Conservation (phyloP, 2,113 vertebrate species). For the Stictonetta naevosa region DNA sequence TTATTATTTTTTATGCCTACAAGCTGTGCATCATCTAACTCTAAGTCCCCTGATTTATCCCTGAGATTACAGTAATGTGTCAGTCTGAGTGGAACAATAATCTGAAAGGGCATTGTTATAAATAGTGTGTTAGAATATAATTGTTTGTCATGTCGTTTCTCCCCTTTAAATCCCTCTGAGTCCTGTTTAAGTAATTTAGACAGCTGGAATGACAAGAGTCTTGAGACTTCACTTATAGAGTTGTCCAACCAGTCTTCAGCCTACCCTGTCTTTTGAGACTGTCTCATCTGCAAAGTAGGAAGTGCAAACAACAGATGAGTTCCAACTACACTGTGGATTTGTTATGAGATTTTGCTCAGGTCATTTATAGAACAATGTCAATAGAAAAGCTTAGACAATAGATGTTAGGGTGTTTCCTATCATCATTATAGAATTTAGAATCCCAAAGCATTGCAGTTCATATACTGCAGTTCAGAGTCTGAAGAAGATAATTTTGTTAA, state of each 20-base stretch:
- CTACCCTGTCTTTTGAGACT: conserved; percentile 80
- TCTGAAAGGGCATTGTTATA: conserved; percentile 87
- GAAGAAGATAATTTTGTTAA: neutral
- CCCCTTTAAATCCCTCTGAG: conserved; percentile 85
- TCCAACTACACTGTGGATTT: conserved; percentile 65
- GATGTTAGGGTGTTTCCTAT: neutral
- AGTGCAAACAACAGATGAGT: conserved; percentile 79
- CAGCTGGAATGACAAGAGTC: conserved; percentile 90
- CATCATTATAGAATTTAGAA: neutral
- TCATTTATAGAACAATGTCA: conserved; percentile 61
- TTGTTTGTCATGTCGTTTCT: conserved; percentile 91
- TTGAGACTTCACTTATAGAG: conserved; percentile 88
- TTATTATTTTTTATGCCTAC: conserved; percentile 77
- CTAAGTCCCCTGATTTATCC: conserved; percentile 79
- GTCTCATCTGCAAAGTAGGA: conserved; percentile 72
- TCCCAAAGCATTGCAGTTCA: neutral
- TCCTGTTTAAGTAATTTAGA: conserved; percentile 88
- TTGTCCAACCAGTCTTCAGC: conserved; percentile 82
- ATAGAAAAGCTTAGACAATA: conserved; percentile 40
- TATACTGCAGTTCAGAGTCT: neutral
- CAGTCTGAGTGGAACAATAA: conserved; percentile 84
- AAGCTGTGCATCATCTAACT: conserved; percentile 81
- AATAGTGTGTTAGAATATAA: conserved; percentile 91
- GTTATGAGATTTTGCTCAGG: conserved; percentile 71
- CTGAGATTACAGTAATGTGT: conserved; percentile 81